Percentiles rank a stretch among this genome's conserved stretches.
phyloP scores from a whole-genome alignment of 2,888 invertebrate species.

The Amaurobius ferox region DNA sequence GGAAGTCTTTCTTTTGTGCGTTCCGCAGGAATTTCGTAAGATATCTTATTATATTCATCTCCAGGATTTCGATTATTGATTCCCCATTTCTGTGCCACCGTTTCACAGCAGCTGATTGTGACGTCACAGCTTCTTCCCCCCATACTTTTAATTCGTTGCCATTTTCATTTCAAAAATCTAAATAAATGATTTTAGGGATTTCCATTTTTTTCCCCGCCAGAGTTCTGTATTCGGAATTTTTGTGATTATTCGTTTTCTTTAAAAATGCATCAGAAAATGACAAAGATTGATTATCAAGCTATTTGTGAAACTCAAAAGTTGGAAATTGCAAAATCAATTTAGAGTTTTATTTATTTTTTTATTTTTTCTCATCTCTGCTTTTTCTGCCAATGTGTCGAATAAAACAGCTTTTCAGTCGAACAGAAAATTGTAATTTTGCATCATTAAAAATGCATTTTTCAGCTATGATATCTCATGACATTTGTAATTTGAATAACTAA shows the following conservation, averaged over 20 bases:
- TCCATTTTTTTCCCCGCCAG: background rate
- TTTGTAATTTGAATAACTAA: slow-evolving; percentile 3
- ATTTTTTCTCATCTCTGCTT: background rate
- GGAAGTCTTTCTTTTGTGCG: background rate
- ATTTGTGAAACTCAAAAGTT: slow-evolving; percentile 31
- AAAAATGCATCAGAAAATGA: slow-evolving; percentile 17
- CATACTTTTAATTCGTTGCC: slow-evolving; percentile 9
- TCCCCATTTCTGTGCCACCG: slow-evolving; percentile 14
- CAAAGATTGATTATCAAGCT: slow-evolving; percentile 32
- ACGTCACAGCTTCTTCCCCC: background rate
- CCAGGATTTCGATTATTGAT: slow-evolving; percentile 23
- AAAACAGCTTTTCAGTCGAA: background rate
- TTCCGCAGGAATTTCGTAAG: background rate
- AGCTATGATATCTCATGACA: background rate
- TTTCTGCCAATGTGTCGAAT: background rate
- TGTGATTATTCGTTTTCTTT: slow-evolving; percentile 10
- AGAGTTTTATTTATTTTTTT: no score
- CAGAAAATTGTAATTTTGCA: slow-evolving; percentile 3
- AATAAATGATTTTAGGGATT: slow-evolving; percentile 40
- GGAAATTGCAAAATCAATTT: slow-evolving; percentile 13
- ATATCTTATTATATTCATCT: slow-evolving; percentile 35
- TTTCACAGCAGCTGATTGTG: slow-evolving; percentile 31
- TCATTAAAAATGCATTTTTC: slow-evolving; percentile 10
- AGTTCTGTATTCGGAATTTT: background rate
- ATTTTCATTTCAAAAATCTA: slow-evolving; percentile 31